Percentiles rank a stretch among this genome's conserved stretches.
These are phyloP conservation scores for Ormyrus rosae DNA, from an alignment of 2,888 invertebrate genomes.

Conservation along the genomic window DNA sequence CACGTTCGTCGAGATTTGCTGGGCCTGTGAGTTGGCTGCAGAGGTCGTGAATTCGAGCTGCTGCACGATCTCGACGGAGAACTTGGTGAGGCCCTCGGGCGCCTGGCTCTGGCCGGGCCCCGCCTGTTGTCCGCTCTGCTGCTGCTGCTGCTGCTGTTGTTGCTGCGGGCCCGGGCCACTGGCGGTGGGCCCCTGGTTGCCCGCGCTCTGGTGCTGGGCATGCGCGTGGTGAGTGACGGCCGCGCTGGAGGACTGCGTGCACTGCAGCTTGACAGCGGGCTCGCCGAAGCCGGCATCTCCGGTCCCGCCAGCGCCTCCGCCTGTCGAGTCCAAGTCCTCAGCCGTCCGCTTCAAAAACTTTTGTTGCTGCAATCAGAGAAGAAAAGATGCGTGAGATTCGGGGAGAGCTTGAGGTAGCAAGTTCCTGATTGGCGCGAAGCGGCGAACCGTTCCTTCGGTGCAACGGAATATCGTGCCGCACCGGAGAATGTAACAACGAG, in stretches of 20 bases:
- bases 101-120: slow-evolving; percentile 55
- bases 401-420: neutral
- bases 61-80: slow-evolving; percentile 95
- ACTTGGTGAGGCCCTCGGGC: slow-evolving; percentile 80
- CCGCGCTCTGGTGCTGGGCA: slow-evolving; percentile 65
- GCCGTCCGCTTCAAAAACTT: slow-evolving; percentile 87
- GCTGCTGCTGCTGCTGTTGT: slow-evolving; percentile 9
- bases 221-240: slow-evolving; percentile 64
- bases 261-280: slow-evolving; percentile 86
- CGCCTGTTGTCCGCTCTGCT: slow-evolving; percentile 61
- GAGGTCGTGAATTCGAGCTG: slow-evolving; percentile 93
- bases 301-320: slow-evolving; percentile 71
- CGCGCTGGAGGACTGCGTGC: slow-evolving; percentile 77
- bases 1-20: slow-evolving; percentile 94
- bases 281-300: slow-evolving; percentile 79
- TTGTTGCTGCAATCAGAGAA: slow-evolving; percentile 83
- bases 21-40: slow-evolving; percentile 90
- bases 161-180: neutral
- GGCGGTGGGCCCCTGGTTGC: slow-evolving; percentile 16
- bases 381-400: neutral
- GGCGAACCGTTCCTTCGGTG: slow-evolving; percentile 15
- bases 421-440: neutral
- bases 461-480: slow-evolving; percentile 35
- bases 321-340: slow-evolving; percentile 80
- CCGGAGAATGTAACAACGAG: slow-evolving; percentile 36